Base-by-base conservation (phyloP, 64 coral and sea anemone species). In the Actinia equina region DNA sequence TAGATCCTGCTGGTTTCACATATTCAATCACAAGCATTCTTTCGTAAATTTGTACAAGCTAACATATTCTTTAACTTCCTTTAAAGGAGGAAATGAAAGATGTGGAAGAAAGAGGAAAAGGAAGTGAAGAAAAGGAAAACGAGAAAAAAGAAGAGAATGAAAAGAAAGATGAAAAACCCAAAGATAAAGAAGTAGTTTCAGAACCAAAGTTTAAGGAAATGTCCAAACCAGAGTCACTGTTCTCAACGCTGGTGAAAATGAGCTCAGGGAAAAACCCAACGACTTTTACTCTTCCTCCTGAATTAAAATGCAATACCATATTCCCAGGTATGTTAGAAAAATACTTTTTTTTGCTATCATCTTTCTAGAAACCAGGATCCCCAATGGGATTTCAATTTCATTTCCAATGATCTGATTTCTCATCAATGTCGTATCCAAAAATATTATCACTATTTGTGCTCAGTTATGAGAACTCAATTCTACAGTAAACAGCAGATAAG, bases 251-350 rank as follows among this genome's bases (percentile, higher is more conserved):
- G 30, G 96, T 98, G 18, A 98, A 98, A 85, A 92, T 98, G 90
- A 98, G 93, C 51, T 88, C 96, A 52, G 96, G 96, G 42, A 98
- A 95, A 77, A 98, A 98, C n/a, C 96, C 96, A 23, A 92, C 96
- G 49, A 98, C 96, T 8, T 98, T 98, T 62, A 77, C 89, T 4
- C 88, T 98, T 49, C 96, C 96, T 30, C 96, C 96, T 23, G 96
- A 98, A 67, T 87, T 98, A 17, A 93, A 92, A 63, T 98, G 96
- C 79, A 95, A 94, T 14, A 98, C 96, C 79, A 63, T 87, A 44
- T 98, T 98, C 89, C 96, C 96, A 90, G 96, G 96, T 90, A 52
- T 65, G 77, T 45, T 52, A 14, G 52, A 49, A 49, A 49, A 49
- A 49, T 49, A 37, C 0, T 37, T 37, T 37, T 37, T 37, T 37